phyloP scores from a whole-genome alignment of 2,797 vertebrate species.

The Pangasius sanitwongsei region DNA sequence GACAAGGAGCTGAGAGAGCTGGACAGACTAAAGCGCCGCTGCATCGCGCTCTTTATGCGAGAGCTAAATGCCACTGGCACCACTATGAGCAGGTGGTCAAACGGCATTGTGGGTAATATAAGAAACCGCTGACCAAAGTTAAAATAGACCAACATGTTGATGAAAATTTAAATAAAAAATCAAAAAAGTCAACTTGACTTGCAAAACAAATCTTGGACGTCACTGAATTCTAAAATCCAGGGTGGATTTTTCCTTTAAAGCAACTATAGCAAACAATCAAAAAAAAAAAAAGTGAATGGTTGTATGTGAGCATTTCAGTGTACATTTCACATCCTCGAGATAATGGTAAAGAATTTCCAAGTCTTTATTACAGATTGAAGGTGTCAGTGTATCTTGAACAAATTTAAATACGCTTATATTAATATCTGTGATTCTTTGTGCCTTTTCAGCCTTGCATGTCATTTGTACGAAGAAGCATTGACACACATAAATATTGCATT shows the following conservation, averaged over 20 bases:
- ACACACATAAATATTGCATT: constrained; percentile 57
- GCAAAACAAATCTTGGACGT: not conserved
- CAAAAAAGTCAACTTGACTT: not conserved
- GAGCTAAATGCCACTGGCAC: not conserved
- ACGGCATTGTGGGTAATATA: not conserved
- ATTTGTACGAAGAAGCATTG: constrained; percentile 42
- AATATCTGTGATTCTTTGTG: constrained; percentile 54
- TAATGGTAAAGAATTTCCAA: constrained; percentile 35
- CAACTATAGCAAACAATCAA: not conserved
- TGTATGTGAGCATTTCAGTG: not conserved
- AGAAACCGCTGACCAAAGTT: not conserved
- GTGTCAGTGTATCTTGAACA: constrained; percentile 68
- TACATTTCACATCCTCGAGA: constrained; percentile 13
- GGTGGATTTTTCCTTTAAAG: not conserved
- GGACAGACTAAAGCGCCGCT: not conserved
- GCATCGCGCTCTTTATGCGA: not conserved
- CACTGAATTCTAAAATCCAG: not conserved
- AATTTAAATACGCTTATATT: constrained; percentile 70
- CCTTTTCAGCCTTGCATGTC: constrained; percentile 57
- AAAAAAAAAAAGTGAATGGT: not conserved
- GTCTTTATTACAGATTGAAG: constrained; percentile 64
- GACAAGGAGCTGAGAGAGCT: not conserved
- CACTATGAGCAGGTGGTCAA: not conserved
- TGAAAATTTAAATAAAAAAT: not conserved
- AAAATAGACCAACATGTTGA: not conserved